These are phyloP conservation scores for Spilogale gracilis DNA, from an alignment of 2,113 vertebrate species.

Conservation along the genomic window DNA sequence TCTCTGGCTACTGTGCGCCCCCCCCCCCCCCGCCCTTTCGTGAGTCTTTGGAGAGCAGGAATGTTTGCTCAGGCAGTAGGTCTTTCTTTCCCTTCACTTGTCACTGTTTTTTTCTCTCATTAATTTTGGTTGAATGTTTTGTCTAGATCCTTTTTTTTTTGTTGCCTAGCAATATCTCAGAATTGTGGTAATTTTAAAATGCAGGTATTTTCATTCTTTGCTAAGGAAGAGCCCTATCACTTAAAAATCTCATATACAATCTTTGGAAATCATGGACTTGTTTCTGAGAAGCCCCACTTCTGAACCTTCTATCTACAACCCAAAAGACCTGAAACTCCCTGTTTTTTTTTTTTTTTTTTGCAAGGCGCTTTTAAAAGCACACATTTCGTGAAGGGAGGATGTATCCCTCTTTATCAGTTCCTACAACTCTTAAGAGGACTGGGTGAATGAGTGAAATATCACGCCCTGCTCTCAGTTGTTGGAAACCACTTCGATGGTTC, in stretches of 20 bases:
- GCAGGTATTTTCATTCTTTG: conserved; percentile 34
- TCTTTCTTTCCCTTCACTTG: neutral
- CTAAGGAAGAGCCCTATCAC: conserved; percentile 25
- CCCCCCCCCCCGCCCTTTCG: neutral
- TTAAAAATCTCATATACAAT: conserved; percentile 55
- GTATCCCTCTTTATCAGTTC: neutral
- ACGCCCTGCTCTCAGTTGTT: neutral
- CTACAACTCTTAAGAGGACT: neutral
- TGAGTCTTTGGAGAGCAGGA: conserved; percentile 1
- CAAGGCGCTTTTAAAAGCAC: neutral
- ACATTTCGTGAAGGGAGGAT: neutral
- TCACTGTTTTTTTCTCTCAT: conserved; percentile 39
- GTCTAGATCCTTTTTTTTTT: neutral
- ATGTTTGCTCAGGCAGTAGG: neutral
- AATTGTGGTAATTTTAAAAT: conserved; percentile 47
- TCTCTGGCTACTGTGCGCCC: neutral
- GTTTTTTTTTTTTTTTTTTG: too few species aligned
- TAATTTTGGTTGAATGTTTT: conserved; percentile 22
- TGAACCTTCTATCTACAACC: neutral
- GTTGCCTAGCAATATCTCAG: conserved; percentile 23
- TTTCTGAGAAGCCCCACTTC: conserved; percentile 43
- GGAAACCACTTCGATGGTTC: conserved; percentile 11
- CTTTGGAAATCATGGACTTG: conserved; percentile 32
- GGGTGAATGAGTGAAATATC: neutral
- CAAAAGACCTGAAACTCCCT: neutral